Evolutionary conservation across 2,888 invertebrate species (phyloP).

Genomic region (Dryocosmus kuriphilus): DNA sequence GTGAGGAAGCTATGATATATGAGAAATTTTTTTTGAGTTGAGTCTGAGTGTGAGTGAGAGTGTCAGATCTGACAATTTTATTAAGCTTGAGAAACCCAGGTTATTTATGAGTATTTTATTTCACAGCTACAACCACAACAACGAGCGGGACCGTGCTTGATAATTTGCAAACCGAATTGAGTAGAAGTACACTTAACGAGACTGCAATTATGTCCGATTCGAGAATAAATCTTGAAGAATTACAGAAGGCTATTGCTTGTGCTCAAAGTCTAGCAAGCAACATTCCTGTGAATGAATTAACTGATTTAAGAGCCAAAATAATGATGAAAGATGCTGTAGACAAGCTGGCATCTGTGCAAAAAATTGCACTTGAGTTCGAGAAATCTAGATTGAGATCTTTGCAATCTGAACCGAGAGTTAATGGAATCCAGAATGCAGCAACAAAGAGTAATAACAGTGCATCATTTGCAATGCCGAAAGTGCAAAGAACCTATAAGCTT

Average conservation of each 20-base stretch:
- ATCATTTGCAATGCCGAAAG: background rate
- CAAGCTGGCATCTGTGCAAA: slow-evolving; percentile 17
- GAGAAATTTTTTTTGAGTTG: slow-evolving; percentile 24
- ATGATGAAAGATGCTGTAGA: slow-evolving; percentile 32
- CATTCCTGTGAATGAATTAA: background rate
- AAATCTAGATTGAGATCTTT: slow-evolving; percentile 19
- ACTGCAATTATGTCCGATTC: background rate
- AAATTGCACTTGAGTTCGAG: slow-evolving; percentile 30
- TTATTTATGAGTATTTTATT: slow-evolving; percentile 41
- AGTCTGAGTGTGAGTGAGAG: slow-evolving; percentile 33
- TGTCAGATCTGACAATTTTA: slow-evolving; percentile 45
- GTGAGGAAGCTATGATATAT: background rate
- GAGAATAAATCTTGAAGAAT: background rate
- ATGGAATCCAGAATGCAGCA: slow-evolving; percentile 7
- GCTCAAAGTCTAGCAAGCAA: slow-evolving; percentile 41
- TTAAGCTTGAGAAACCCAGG: slow-evolving; percentile 26
- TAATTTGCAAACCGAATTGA: background rate
- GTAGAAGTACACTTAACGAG: background rate
- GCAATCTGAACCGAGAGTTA: background rate
- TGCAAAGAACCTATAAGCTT: too few relatives aligned
- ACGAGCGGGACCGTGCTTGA: slow-evolving; percentile 16
- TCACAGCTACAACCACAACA: slow-evolving; percentile 17
- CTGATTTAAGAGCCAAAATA: background rate
- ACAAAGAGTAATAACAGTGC: background rate
- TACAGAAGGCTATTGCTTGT: slow-evolving; percentile 28